Conservation (phyloP, 2,797 vertebrate species). For the Enteromius argenteus region DNA sequence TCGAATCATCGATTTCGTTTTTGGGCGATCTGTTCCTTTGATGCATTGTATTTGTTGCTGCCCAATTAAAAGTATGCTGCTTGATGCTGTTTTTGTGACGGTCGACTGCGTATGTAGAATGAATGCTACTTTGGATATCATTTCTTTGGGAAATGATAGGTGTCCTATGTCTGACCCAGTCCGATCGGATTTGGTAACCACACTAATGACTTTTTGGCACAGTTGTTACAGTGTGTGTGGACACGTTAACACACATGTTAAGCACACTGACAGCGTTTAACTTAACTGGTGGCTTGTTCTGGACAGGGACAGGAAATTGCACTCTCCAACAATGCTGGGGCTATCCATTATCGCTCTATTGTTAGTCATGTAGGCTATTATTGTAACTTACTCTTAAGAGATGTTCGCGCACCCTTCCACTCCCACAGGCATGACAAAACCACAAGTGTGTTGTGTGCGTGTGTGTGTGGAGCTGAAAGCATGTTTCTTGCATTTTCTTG, state of each 20-base stretch:
- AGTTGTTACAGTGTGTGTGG: slow-evolving; percentile 25
- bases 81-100: neutral
- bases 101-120: slow-evolving; percentile 26
- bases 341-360: slow-evolving; percentile 80
- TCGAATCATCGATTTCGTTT: neutral
- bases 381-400: slow-evolving; percentile 59
- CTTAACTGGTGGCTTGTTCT: slow-evolving; percentile 50
- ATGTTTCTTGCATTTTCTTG: neutral
- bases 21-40: neutral
- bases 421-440: slow-evolving; percentile 12
- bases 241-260: slow-evolving; percentile 26
- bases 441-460: slow-evolving; percentile 30
- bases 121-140: slow-evolving; percentile 18
- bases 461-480: slow-evolving; percentile 15
- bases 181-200: slow-evolving; percentile 7
- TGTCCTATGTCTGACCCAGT: slow-evolving; percentile 23
- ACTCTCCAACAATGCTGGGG: slow-evolving; percentile 69
- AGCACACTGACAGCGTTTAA: slow-evolving; percentile 60
- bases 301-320: slow-evolving; percentile 69
- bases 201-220: slow-evolving; percentile 19
- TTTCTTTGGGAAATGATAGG: slow-evolving; percentile 15
- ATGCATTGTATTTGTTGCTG: neutral
- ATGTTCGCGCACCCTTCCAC: slow-evolving; percentile 43
- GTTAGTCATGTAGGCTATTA: slow-evolving; percentile 69
- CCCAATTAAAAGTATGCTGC: neutral